These are phyloP conservation scores for Mobula birostris DNA, from an alignment of 2,113 vertebrate genomes.

Conservation along the genomic window DNA sequence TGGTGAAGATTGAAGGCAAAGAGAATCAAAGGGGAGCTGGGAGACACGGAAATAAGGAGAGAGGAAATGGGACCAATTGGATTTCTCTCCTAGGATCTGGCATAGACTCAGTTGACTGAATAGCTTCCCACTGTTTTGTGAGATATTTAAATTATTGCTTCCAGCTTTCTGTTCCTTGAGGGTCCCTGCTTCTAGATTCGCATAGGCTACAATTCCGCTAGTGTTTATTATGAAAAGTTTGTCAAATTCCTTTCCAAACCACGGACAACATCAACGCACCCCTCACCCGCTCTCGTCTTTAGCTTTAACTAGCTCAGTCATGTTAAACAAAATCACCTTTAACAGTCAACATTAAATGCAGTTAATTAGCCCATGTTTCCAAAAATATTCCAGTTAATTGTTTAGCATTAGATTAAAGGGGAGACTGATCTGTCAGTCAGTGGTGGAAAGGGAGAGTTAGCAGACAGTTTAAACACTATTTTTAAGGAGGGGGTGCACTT, in stretches of 20 bases:
- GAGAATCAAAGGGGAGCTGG: too few relatives aligned
- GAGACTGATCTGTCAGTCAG: not conserved
- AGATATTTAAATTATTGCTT: not conserved
- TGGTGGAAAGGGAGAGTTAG: not conserved
- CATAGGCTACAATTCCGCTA: not conserved
- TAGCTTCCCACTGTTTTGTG: too few relatives aligned
- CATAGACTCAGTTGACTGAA: too few relatives aligned
- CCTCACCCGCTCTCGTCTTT: not conserved
- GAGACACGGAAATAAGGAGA: too few relatives aligned
- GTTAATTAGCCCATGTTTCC: not conserved
- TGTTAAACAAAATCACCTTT: not conserved
- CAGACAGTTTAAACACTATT: too few relatives aligned
- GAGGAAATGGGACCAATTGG: too few relatives aligned
- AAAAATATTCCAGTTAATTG: not conserved
- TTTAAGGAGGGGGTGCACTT: not conserved
- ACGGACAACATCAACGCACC: too few relatives aligned
- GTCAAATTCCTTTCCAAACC: too few relatives aligned
- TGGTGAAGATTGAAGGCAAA: too few relatives aligned
- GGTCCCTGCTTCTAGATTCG: not conserved
- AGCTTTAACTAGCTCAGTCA: not conserved
- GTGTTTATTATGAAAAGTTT: too few relatives aligned
- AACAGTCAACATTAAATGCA: not conserved
- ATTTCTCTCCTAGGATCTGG: too few relatives aligned
- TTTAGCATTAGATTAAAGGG: not conserved
- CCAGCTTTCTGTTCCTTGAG: not conserved